Evolutionary conservation across 1,140 invertebrate species (phyloP).

Genomic region (Aphelenchoides fujianensis): DNA sequence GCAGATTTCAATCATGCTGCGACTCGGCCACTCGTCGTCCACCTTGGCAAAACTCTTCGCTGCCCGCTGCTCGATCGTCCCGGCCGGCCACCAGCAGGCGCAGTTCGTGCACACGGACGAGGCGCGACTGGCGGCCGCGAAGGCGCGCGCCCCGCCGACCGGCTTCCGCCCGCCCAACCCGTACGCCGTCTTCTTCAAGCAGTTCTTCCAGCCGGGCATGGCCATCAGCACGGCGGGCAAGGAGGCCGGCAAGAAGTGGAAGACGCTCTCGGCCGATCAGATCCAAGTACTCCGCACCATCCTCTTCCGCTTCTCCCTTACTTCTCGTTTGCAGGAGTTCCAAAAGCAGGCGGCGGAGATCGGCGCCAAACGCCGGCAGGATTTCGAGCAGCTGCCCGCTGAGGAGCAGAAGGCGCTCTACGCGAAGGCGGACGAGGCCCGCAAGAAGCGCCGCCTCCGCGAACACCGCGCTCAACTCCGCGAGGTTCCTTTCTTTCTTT

Average conservation of each 20-base stretch:
- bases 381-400: not conserved
- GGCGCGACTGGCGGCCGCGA: not conserved
- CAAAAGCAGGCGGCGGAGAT: not conserved
- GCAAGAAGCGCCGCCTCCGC: not conserved
- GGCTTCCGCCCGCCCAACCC: slow-evolving; percentile 4
- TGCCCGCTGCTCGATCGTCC: too few species aligned
- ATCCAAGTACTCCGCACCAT: not conserved
- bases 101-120: not conserved
- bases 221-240: not conserved
- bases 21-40: too few species aligned
- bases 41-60: too few species aligned
- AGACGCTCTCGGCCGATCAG: not conserved
- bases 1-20: too few species aligned
- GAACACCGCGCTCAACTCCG: not conserved
- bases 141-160: not conserved
- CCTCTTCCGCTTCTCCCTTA: not conserved
- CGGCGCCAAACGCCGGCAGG: not conserved
- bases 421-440: not conserved
- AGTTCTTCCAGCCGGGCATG: not conserved
- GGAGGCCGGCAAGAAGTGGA: not conserved
- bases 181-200: not conserved
- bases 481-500: not conserved
- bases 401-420: not conserved
- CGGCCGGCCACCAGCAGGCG: too few species aligned
- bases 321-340: not conserved